Evolutionary conservation across 2,113 vertebrate species (phyloP).

Genomic region (Tautogolabrus adspersus): DNA sequence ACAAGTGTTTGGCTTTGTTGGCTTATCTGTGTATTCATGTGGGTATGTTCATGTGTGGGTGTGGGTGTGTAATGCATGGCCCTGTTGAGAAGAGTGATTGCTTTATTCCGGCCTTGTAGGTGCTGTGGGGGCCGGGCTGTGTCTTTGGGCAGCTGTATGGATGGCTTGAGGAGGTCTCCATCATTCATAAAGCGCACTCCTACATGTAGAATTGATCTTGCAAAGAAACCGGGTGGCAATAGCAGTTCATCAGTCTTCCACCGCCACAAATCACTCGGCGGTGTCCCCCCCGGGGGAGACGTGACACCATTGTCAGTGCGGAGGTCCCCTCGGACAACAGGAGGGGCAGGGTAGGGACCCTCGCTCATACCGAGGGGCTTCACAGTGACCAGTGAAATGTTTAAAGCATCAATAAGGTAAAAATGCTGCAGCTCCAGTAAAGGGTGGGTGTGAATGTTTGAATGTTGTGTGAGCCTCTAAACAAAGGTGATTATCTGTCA

Average conservation of each 20-base stretch:
- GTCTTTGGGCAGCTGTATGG: conserved; percentile 84
- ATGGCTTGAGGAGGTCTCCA: conserved; percentile 83
- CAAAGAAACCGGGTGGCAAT: conserved; percentile 83
- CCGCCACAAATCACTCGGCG: conserved; percentile 79
- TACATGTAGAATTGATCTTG: conserved; percentile 83
- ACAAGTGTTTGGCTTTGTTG: conserved; percentile 30
- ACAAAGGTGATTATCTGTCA: no score
- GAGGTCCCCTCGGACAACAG: conserved; percentile 69
- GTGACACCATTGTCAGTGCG: conserved; percentile 79
- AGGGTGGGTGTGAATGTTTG: background rate
- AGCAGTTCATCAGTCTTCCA: conserved; percentile 83
- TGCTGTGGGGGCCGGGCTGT: conserved; percentile 71
- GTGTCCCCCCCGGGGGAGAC: conserved; percentile 67
- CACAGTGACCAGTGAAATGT: conserved; percentile 48
- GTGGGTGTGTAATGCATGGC: conserved; percentile 74
- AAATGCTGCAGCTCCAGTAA: background rate
- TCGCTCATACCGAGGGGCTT: conserved; percentile 46
- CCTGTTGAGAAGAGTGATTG: conserved; percentile 79
- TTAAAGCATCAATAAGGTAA: conserved; percentile 1
- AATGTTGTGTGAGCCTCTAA: no score
- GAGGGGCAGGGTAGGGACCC: conserved; percentile 68
- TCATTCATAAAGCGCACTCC: conserved; percentile 84
- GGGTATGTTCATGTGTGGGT: conserved; percentile 58
- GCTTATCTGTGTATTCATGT: conserved; percentile 75
- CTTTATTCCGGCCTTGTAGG: conserved; percentile 80